Evolutionary conservation across 1,140 invertebrate species (phyloP), one percentile per base, ranked within the genome.

Genomic region (Sitophilus oryzae): DNA sequence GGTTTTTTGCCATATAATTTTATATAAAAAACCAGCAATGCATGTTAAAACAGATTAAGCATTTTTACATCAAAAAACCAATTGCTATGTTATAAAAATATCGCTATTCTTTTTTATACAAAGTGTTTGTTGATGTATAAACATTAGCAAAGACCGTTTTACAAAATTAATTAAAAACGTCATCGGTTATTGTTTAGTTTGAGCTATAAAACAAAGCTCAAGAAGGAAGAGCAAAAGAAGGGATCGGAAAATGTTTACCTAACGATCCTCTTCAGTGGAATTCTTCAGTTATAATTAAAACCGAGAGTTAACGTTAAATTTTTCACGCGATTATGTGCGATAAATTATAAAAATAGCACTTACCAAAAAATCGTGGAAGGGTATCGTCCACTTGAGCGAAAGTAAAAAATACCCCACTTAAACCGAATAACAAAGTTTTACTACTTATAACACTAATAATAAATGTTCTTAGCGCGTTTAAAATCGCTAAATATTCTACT

Each of bases 361-460:
- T 38, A 54, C 52, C 52, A 14, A 35, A 40, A 47, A 54, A 54
- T 19, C 52, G 43, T 14, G 52, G 30, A 15, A 44, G 15, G 21
- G 15, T 16, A 6, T 54, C 52, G n/a, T 45, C 52, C 21, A 42
- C 25, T 46, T 54, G 43, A n/a, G 44, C 52, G 34, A 54, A 54
- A 19, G 44, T 54, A 46, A 35, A 54, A 44, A 30, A 52, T 41
- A 43, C 50, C 35, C 50, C 34, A 52, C 40, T 36, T 18, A 52
- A 14, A 14, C 50, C 50, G n/a, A 52, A 35, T 30, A 42, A 52
- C 10, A 52, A 52, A 9, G 23, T 19, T 44, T 52, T 52, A 18
- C 50, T 52, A 36, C 40, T 52, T 19, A 44, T 30, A n/a, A 52
- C 50, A 52, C 50, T 52, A n/a, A 52, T 23, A 23, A 43, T 19